phyloP scores from a whole-genome alignment of 2,888 invertebrate genomes.

The Encarsia formosa region DNA sequence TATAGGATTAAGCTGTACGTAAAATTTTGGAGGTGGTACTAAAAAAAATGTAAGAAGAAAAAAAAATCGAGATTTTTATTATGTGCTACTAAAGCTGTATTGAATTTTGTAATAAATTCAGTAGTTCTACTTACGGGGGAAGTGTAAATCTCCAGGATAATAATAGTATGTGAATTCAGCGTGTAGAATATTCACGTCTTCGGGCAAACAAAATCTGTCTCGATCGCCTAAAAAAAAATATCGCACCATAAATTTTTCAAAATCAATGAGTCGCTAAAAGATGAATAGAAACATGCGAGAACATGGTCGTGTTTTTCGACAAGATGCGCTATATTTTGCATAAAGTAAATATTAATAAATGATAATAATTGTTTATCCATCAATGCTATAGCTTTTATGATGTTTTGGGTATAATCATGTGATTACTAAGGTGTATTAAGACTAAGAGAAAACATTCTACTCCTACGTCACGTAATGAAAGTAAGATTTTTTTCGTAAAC shows the following conservation, averaged over 20 bases:
- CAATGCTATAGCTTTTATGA: too few species aligned
- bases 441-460: constrained; percentile 9
- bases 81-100: neutral
- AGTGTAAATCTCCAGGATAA: constrained; percentile 85
- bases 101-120: neutral
- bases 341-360: constrained; percentile 7
- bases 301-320: constrained; percentile 6
- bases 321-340: constrained; percentile 1
- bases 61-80: constrained; percentile 1
- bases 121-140: constrained; percentile 66
- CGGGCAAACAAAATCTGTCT: constrained; percentile 79
- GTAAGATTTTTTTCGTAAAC: neutral
- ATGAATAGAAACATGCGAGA: too few species aligned
- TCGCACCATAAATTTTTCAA: neutral
- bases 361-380: too few species aligned
- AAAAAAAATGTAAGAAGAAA: constrained; percentile 41
- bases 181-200: constrained; percentile 88
- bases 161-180: constrained; percentile 95
- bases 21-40: constrained; percentile 94
- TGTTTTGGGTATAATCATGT: too few species aligned
- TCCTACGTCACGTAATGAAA: neutral
- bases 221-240: constrained; percentile 58
- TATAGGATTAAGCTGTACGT: constrained; percentile 86
- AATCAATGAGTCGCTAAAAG: neutral
- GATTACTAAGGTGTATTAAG: neutral